Percentiles rank a stretch among this genome's conserved stretches.
phyloP scores from a whole-genome alignment of 2,888 invertebrate genomes.

The Meghimatium bilineatum region DNA sequence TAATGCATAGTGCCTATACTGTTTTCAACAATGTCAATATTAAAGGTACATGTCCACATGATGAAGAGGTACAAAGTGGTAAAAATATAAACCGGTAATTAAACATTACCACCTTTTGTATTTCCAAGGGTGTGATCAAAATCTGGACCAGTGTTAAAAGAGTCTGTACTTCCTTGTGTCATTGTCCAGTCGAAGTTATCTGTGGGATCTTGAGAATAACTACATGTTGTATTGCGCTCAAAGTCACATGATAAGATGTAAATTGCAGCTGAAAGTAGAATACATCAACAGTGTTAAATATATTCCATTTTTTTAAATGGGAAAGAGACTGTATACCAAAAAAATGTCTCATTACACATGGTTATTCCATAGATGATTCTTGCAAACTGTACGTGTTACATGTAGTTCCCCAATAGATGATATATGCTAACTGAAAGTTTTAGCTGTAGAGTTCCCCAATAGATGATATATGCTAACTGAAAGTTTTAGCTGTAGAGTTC shows the following conservation, averaged over 20 bases:
- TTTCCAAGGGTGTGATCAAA: conserved; percentile 70
- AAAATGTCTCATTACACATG: too few species aligned
- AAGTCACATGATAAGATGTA: conserved; percentile 65
- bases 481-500: too few species aligned
- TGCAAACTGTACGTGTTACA: too few species aligned
- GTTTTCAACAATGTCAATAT: neutral
- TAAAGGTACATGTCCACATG: neutral
- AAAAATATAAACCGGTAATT: neutral
- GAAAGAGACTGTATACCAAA: too few species aligned
- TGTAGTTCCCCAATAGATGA: too few species aligned
- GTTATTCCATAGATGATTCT: too few species aligned
- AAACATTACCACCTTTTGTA: conserved; percentile 54
- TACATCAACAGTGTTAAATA: neutral
- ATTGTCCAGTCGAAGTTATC: conserved; percentile 70
- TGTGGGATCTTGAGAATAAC: conserved; percentile 63
- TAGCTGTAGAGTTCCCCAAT: too few species aligned
- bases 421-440: too few species aligned
- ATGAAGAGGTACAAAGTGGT: neutral
- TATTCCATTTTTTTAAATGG: too few species aligned
- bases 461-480: too few species aligned
- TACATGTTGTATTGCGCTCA: conserved; percentile 62
- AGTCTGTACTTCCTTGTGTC: conserved; percentile 58
- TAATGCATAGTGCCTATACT: too few species aligned
- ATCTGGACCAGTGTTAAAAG: conserved; percentile 62
- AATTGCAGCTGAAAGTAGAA: conserved; percentile 49